Percentiles rank a stretch among this genome's conserved stretches.
Conservation (phyloP, 2,888 invertebrate genomes). For the Zaprionus lineosus region DNA sequence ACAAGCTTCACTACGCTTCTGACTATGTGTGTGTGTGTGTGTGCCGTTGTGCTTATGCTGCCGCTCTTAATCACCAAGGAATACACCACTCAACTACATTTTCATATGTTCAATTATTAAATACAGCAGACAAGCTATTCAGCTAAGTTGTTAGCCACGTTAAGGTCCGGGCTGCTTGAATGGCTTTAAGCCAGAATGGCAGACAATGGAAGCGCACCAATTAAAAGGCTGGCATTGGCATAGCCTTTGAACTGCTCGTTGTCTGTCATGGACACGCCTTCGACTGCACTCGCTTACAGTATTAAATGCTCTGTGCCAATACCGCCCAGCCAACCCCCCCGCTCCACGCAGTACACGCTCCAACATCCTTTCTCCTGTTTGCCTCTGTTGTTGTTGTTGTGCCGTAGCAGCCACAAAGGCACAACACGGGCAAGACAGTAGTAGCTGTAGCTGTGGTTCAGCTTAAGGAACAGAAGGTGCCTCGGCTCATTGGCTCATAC, state of each 20-base stretch:
- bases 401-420: constrained; percentile 48
- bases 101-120: constrained; percentile 71
- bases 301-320: constrained; percentile 56
- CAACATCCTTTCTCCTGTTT: no score
- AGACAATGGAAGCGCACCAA: constrained; percentile 37
- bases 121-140: constrained; percentile 47
- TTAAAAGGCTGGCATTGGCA: constrained; percentile 60
- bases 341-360: no score
- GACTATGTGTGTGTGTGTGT: background rate
- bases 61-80: constrained; percentile 60
- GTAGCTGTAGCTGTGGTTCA: constrained; percentile 28
- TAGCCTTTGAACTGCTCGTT: constrained; percentile 57
- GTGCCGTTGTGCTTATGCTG: constrained; percentile 15
- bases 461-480: constrained; percentile 59
- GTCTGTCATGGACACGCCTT: constrained; percentile 61
- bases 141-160: constrained; percentile 26
- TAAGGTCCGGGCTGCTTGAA: constrained; percentile 25
- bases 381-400: no score
- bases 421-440: constrained; percentile 28
- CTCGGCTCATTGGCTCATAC: constrained; percentile 52
- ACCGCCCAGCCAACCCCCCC: background rate
- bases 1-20: background rate
- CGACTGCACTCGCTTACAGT: constrained; percentile 50
- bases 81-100: constrained; percentile 52
- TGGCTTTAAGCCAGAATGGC: constrained; percentile 49